phyloP scores from a whole-genome alignment of 2,888 invertebrate genomes.

The Brenthis daphne region DNA sequence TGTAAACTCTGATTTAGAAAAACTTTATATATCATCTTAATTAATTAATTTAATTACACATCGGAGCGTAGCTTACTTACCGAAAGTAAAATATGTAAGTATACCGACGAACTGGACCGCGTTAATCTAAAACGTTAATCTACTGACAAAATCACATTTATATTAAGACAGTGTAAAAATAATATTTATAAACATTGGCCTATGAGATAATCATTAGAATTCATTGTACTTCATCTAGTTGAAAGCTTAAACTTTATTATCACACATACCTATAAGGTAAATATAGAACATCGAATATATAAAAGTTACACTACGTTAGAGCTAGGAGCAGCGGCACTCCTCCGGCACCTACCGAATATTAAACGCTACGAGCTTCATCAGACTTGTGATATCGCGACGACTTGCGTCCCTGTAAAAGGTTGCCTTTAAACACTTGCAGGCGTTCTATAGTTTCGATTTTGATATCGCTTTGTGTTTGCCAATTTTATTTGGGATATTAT shows the following conservation, averaged over 20 bases:
- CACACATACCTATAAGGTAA: slow-evolving; percentile 78
- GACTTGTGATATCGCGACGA: slow-evolving; percentile 40
- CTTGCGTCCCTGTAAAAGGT: slow-evolving; percentile 41
- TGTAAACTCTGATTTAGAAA: slow-evolving; percentile 37
- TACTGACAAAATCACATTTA: slow-evolving; percentile 76
- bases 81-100: slow-evolving; percentile 38
- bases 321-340: slow-evolving; percentile 42
- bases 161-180: slow-evolving; percentile 80
- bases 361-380: slow-evolving; percentile 40
- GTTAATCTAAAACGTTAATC: slow-evolving; percentile 61
- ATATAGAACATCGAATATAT: slow-evolving; percentile 70
- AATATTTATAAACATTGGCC: slow-evolving; percentile 79
- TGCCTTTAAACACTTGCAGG: slow-evolving; percentile 36
- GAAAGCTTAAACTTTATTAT: slow-evolving; percentile 80
- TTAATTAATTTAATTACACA: slow-evolving; percentile 26
- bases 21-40: slow-evolving; percentile 30
- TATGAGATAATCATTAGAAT: slow-evolving; percentile 70
- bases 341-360: slow-evolving; percentile 28
- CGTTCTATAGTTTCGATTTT: slow-evolving; percentile 30
- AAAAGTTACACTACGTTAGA: slow-evolving; percentile 67
- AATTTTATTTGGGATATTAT: slow-evolving; percentile 11
- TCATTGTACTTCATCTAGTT: slow-evolving; percentile 79
- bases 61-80: slow-evolving; percentile 29
- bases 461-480: slow-evolving; percentile 14
- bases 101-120: slow-evolving; percentile 62